Evolutionary conservation across 2,113 vertebrate genomes (phyloP), one percentile per base, ranked within the genome.

Genomic region (Uria aalge): DNA sequence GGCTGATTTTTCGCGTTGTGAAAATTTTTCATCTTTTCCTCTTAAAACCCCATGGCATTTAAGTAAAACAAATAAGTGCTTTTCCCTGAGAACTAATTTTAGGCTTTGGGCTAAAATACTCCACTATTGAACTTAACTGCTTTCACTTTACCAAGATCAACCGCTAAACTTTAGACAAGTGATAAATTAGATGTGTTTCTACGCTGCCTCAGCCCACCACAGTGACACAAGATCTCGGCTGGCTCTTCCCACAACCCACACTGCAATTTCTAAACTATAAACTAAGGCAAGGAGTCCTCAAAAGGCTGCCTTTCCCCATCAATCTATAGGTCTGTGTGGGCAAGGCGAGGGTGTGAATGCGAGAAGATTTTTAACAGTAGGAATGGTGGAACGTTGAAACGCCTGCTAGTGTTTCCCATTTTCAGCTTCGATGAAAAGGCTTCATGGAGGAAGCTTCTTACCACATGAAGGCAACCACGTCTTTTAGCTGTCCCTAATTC

Each of bases 141-240:
- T 88, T 95, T 88, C 32, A 48, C 47, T 93, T 85, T 55, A 69
- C n/a, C 3, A 7, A 56, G 9, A 79, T 83, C 40, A 72, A 55
- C 69, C 29, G 80, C 63, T 36, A 57, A 92, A 23, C 9, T 88
- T 92, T 69, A 74, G 38, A 71, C 3, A 86, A 87, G 43, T 32
- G 64, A 60, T 89, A 86, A 91, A 86, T 73, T 40, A 59, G 32
- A 40, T 88, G 20, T 60, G 29, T 27, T 90, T 3, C 0, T 74
- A 59, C 0, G 0, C 55, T 88, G 59, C 59, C n/a, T 59, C 82
- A 86, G 38, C 68, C 67, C 75, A 72, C 16, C 15, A 50, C 29
- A 63, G 63, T 2, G 11, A 72, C 68, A 60, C 0, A 0, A 83
- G 67, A 24, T 43, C 38, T 73, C 2, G 2, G 15, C 63, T 77